Base-by-base conservation (phyloP, 2,888 invertebrate genomes). In the Perithous albicinctus region DNA sequence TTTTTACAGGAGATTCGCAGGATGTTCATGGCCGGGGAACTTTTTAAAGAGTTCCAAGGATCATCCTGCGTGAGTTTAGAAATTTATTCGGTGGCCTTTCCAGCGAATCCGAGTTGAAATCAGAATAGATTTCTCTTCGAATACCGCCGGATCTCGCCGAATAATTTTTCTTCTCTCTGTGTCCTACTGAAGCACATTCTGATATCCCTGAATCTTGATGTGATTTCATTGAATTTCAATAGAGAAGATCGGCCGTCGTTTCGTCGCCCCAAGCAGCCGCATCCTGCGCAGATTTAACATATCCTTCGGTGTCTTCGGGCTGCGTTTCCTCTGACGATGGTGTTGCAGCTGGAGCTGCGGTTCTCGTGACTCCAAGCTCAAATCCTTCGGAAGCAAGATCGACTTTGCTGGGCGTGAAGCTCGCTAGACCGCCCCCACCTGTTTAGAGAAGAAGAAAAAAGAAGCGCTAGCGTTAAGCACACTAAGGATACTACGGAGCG, bases 351-450 rank as follows among this genome's bases (percentile, higher is more conserved):
- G 87, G 91, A 75, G 88, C 93, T 85, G 92, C 93, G 87, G 94
- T 94, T 88, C 96, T 94, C 84, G 96, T 96, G 78, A 97, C 95
- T 70, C 98, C 98, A 83, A 97, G 94, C 93, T 96, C 96, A 94
- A 97, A 97, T 82, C 95, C 94, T 86, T 95, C 94, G 88, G 93
- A 95, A 87, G 94, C 94, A 86, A 94, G 94, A 85, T 94, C 93
- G 73, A 95, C 95, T 94, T 97, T 96, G 94, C 96, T 95, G 80
- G 98, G 97, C 88, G 97, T 97, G 94, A 97, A 98, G 91, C 95
- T 96, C 85, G 96, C 95, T 92, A 98, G 94, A 63, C 91, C 91
- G 72, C 92, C 89, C 61, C 91, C 92, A 84, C 90, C 92, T 92
- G 83, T 64, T 46, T 26, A 51, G 48, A 67, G 70, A 76, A 76